Percentiles rank a stretch among this genome's conserved stretches.
phyloP scores from a whole-genome alignment of 53 echinoderm and acorn worm species.

The Temnopleurus reevesii region DNA sequence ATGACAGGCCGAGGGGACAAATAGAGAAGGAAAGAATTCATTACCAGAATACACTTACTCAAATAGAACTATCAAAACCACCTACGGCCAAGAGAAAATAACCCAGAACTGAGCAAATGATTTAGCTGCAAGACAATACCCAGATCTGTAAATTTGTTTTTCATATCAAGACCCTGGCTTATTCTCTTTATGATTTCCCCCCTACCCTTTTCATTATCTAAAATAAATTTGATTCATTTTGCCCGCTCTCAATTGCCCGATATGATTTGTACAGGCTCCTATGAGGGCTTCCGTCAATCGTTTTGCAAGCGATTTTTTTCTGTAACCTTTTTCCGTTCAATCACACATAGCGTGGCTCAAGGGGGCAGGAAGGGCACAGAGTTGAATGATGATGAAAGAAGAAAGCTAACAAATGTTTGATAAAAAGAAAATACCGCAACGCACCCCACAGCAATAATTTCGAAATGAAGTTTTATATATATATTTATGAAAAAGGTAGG shows the following conservation, averaged over 20 bases:
- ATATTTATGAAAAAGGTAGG: conserved; percentile 4
- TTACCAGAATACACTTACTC: conserved; percentile 51
- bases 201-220: conserved; percentile 54
- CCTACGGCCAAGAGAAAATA: conserved; percentile 26
- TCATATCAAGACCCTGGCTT: conserved; percentile 45
- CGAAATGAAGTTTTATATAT: conserved; percentile 48
- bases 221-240: conserved; percentile 58
- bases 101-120: conserved; percentile 37
- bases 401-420: conserved; percentile 52
- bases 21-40: conserved; percentile 56
- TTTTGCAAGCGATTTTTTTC: conserved; percentile 23
- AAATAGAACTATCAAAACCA: conserved; percentile 52
- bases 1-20: conserved; percentile 44
- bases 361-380: conserved; percentile 45
- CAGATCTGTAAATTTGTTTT: conserved; percentile 51
- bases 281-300: conserved; percentile 44
- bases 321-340: conserved; percentile 45
- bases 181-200: conserved; percentile 1
- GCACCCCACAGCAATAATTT: conserved; percentile 39
- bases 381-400: conserved; percentile 38
- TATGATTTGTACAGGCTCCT: conserved; percentile 50
- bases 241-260: conserved; percentile 48
- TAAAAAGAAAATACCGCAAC: conserved; percentile 48
- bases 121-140: conserved; percentile 46
- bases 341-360: conserved; percentile 46